Percentiles rank a stretch among this genome's conserved stretches.
phyloP scores from a whole-genome alignment of 2,797 vertebrate genomes.

The Acestrorhynchus altus region DNA sequence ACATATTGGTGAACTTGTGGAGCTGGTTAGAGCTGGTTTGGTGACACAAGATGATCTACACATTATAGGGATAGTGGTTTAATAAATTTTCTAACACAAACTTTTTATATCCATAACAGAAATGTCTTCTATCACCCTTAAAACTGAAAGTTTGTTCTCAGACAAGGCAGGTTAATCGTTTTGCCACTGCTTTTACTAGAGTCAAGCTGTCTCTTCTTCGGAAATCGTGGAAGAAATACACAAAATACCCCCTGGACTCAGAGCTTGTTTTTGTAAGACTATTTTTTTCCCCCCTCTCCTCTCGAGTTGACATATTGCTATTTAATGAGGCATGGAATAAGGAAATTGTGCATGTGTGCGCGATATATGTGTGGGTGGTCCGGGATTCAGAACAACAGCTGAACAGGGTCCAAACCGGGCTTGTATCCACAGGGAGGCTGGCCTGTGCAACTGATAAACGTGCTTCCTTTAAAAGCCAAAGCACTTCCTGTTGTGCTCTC shows the following conservation, averaged over 20 bases:
- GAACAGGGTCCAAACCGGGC: constrained; percentile 28
- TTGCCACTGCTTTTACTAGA: background rate
- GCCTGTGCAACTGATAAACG: constrained; percentile 35
- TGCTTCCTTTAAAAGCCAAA: constrained; percentile 39
- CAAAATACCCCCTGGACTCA: background rate
- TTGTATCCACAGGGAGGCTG: constrained; percentile 24
- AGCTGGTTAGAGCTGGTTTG: too few relatives aligned
- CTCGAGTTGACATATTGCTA: constrained; percentile 38
- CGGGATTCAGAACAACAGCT: constrained; percentile 3
- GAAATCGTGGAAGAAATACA: background rate
- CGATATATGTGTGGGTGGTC: constrained; percentile 17
- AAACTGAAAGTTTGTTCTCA: too few relatives aligned
- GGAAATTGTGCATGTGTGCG: constrained; percentile 13
- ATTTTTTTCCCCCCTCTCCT: constrained; percentile 19
- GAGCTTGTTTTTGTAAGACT: constrained; percentile 22
- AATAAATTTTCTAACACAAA: too few relatives aligned
- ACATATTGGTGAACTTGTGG: too few relatives aligned
- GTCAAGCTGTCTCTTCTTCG: background rate
- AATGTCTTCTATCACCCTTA: background rate
- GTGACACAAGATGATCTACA: too few relatives aligned
- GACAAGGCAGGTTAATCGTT: too few relatives aligned
- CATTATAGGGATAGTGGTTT: too few relatives aligned
- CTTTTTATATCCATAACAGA: background rate
- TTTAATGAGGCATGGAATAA: constrained; percentile 47
- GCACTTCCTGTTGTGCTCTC: constrained; percentile 42